Conservation (phyloP, 35 echinoderm and acorn worm species). For the Stichopus chloronotus region DNA sequence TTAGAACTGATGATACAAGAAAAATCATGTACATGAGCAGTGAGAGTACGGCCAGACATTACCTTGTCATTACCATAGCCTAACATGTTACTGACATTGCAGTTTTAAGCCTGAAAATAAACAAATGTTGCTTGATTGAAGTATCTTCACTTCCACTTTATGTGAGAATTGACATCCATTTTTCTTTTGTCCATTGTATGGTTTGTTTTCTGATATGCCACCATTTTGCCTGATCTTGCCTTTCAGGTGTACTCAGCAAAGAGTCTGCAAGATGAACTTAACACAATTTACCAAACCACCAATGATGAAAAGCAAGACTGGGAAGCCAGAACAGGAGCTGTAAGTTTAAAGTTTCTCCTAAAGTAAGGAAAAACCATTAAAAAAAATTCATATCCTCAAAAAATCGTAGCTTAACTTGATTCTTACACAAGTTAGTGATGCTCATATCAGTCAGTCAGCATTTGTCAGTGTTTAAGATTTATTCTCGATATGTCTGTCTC, state of each 20-base stretch:
- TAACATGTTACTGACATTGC: too few species aligned
- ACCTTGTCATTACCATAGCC: too few species aligned
- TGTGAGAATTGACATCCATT: too few species aligned
- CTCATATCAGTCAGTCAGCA: neutral
- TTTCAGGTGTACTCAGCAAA: constrained; percentile 83
- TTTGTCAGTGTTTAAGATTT: neutral
- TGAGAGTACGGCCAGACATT: too few species aligned
- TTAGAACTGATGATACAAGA: too few species aligned
- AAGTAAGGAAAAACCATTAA: neutral
- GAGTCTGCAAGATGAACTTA: constrained; percentile 84
- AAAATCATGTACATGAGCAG: too few species aligned
- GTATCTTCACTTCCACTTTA: too few species aligned
- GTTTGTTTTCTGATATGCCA: too few species aligned
- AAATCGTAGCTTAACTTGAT: neutral
- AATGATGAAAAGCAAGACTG: constrained; percentile 89
- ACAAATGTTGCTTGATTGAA: too few species aligned
- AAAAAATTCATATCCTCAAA: neutral
- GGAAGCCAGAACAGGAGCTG: constrained; percentile 79
- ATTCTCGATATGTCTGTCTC: constrained; percentile 18
- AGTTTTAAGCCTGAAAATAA: too few species aligned
- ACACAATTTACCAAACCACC: constrained; percentile 71
- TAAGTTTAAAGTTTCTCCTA: constrained; percentile 59
- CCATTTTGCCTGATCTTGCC: neutral
- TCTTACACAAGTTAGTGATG: neutral
- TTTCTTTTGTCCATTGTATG: too few species aligned